Base-by-base conservation (phyloP, 2,888 invertebrate species). In the Syrphus vitripennis region DNA sequence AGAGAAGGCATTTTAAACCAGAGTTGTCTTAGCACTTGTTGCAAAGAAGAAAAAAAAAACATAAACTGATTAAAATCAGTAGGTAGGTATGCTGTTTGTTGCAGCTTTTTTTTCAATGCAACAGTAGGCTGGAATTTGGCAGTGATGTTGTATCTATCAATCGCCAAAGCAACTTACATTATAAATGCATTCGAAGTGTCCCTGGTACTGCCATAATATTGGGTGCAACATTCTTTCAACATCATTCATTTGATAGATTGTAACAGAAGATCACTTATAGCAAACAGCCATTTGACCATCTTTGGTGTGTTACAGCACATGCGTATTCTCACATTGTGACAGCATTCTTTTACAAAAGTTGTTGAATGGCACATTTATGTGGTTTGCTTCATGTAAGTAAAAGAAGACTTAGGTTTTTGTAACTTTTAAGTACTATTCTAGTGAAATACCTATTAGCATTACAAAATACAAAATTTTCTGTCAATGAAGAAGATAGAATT, bases 11-110 rank as follows among this genome's bases (percentile, higher is more conserved):
- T 59, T 71, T 57, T 37, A 31, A 19, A 9, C 24, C 63, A 42
- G 10, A 34, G 31, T 63, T 48, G 45, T 61, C 78, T 83, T 83
- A 69, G 83, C 83, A 83, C 79, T 79, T 79, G 74, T 19, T 70
- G 26, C 5, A 29, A 45, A 24, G 4, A 45, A n/a, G 21, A 24
- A 61, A 42, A 21, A 40, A 61, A 16, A n/a, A 12, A 53, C 14
- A 59, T 4, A n/a, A 37, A 42, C 40, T 55, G 75, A 81, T 81
- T 75, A 4, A 14, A 45, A 81, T 81, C 80, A 48, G 75, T 40
- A 26, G 5, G 50, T 50, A 19, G 55, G 16, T 55, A 21, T 37
- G 12, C 10, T 6, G 16, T 57, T 9, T 55, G 16, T 6, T 1
- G 34, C 5, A 50, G 45, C 34, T 34, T 31, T 45, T 40, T 34